Evolutionary conservation across 2,113 vertebrate species (phyloP), one percentile per base, ranked within the genome.

Genomic region (Pica pica): DNA sequence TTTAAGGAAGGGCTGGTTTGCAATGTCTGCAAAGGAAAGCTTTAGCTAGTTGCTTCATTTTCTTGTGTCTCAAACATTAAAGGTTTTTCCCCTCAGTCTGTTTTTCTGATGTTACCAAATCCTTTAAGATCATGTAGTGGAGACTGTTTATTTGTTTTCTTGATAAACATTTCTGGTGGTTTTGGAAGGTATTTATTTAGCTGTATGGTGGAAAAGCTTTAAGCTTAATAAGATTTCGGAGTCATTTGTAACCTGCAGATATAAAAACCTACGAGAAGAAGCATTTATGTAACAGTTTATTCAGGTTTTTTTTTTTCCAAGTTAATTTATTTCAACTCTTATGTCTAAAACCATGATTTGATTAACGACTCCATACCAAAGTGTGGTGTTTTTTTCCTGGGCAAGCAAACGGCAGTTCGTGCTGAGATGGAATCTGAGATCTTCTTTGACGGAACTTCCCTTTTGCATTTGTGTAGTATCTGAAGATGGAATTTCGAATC

Each of bases 401-500:
- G 16, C 8, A 12, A 35, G 9, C n/a, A 33, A 50, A 35, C 8
- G 5, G 20, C 7, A 15, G 2, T 56, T 64, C 6, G 1, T 44
- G 26, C 17, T 7, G 39, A 59, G 85, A 27, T 57, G 35, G 19
- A 37, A 60, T 39, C 30, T 16, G 27, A 46, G 35, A 16, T 53
- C 3, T 20, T 59, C 17, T 55, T 60, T 78, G 73, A 44, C 31
- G 39, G 28, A 61, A 15, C 14, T 28, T 52, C 44, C 7, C 12
- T 41, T 82, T 92, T 46, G 39, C 5, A 3, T 77, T 52, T 49
- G 10, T 35, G 28, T 44, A 73, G 59, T 27, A 4, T 6, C 20
- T 50, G 87, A 57, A 97, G 97, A 99, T 99, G 99, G 97, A 99
- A 82, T 99, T 98, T 95, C 71, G 49, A 44, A 98, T 99, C 92